A percentile compares a stretch with the other conserved stretches of the same genome.
Conservation (phyloP, 2,797 vertebrate genomes). For the Micrastur ruficollis region DNA sequence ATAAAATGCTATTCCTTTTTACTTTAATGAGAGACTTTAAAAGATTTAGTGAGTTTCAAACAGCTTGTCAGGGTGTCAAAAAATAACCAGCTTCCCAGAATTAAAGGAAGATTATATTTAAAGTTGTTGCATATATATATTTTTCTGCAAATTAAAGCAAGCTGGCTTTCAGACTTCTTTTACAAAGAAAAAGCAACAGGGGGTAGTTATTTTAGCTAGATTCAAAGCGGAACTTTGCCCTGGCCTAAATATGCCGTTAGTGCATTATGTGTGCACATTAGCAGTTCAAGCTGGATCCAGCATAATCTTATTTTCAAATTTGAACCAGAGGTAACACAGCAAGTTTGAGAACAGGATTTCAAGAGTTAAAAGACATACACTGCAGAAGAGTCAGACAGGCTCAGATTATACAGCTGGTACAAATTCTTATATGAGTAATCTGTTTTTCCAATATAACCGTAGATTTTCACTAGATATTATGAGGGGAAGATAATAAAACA, state of each 20-base stretch:
- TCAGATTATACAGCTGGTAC: background rate
- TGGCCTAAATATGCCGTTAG: background rate
- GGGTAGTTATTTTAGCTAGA: background rate
- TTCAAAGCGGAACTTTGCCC: background rate
- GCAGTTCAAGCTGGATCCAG: background rate
- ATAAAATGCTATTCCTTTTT: constrained; percentile 12
- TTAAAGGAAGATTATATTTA: constrained; percentile 35
- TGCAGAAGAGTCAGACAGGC: background rate
- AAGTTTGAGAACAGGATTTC: background rate
- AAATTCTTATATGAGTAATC: background rate
- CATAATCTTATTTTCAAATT: background rate
- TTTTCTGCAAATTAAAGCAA: background rate
- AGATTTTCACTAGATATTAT: background rate
- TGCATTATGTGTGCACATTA: background rate
- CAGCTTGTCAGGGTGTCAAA: constrained; percentile 50
- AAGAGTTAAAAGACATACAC: background rate
- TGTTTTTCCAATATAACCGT: background rate
- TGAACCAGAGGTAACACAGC: background rate
- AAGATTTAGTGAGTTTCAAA: constrained; percentile 15
- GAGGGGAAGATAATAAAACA: constrained; percentile 3
- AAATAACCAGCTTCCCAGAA: constrained; percentile 40
- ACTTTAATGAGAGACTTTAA: constrained; percentile 8
- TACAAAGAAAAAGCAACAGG: background rate
- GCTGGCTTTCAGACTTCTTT: background rate
- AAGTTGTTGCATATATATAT: background rate